Percentiles rank a stretch among this genome's conserved stretches.
These are phyloP conservation scores for Eupristina koningsbergeri DNA, from an alignment of 1,140 invertebrate genomes.

Conservation along the genomic window DNA sequence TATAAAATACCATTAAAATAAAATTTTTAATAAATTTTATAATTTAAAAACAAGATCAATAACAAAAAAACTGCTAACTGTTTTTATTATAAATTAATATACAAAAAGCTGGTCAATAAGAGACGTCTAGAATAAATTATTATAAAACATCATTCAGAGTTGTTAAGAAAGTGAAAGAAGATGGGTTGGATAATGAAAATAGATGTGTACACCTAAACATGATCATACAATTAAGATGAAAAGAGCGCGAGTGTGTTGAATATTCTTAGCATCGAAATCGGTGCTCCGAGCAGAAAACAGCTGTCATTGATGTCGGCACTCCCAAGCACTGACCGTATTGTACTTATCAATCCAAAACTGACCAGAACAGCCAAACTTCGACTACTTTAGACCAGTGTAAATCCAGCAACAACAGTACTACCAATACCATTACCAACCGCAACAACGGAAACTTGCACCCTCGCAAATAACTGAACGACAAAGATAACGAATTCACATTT, in stretches of 20 bases:
- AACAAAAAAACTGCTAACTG: no score
- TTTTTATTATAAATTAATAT: no score
- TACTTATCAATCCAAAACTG: constrained; percentile 71
- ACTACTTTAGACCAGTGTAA: constrained; percentile 47
- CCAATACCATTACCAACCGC: constrained; percentile 55
- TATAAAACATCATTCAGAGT: no score
- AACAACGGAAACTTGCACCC: constrained; percentile 72
- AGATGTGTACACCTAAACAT: not conserved
- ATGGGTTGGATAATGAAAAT: not conserved
- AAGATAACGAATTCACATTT: constrained; percentile 63
- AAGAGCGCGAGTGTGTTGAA: constrained; percentile 70
- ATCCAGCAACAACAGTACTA: not conserved
- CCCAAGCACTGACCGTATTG: constrained; percentile 21
- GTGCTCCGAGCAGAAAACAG: constrained; percentile 66
- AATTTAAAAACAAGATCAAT: no score
- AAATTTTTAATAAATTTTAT: no score
- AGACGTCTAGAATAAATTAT: no score
- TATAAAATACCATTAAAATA: no score
- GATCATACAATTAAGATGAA: constrained; percentile 50
- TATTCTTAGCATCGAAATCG: constrained; percentile 60
- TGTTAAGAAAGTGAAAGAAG: no score
- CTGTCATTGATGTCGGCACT: constrained; percentile 71
- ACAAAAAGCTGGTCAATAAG: no score
- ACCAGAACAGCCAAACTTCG: constrained; percentile 70
- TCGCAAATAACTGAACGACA: constrained; percentile 68